Base-by-base conservation (phyloP, 2,113 vertebrate species). In the Mus musculus region DNA sequence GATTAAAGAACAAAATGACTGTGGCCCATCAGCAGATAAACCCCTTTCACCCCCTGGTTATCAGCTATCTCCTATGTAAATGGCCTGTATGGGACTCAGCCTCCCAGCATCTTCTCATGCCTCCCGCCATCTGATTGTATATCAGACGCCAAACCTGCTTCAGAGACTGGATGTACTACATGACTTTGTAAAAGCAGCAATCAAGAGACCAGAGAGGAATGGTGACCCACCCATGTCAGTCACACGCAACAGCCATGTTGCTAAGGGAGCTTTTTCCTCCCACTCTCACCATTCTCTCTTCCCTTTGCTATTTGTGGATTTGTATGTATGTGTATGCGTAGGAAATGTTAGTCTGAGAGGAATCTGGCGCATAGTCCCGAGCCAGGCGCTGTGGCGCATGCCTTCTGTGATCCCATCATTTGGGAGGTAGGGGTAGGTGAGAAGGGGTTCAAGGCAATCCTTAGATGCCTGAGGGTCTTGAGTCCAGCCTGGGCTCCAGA, bases 331-430 rank as follows among this genome's bases (percentile, higher is more conserved):
- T 20, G 20, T 36, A 5, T 65, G n/a, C 4, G 1, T 36, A 10
- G 93, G 42, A 78, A 90, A 65, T 88, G 94, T 90, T 95, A 80
- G 30, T 89, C 85, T 52, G 39, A 39, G 73, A 97, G 91, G 33
- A 93, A 85, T 85, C 80, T 10, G 73, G 42, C 42, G 42, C 42
- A 42, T 42, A 42, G 42, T 54, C 96, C 72, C 71, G 26, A 90
- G 84, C 20, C 4, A 75, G 49, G 9, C 52, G 11, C 56, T 56
- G 54, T 17, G 14, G 52, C 14, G 1, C 22, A 28, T 39, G 33
- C 46, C 85, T n/a, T 61, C 80, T 71, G 33, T 28, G 54, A 56
- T 56, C 22, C 67, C 7, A 6, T n/a, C 46, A 54, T 6, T 39
- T 54, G 52, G 87, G 87, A 75, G 54, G 71, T 20, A 52, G 26